Evolutionary conservation across 2,797 vertebrate species (phyloP).

Genomic region (Aeoliscus strigatus): DNA sequence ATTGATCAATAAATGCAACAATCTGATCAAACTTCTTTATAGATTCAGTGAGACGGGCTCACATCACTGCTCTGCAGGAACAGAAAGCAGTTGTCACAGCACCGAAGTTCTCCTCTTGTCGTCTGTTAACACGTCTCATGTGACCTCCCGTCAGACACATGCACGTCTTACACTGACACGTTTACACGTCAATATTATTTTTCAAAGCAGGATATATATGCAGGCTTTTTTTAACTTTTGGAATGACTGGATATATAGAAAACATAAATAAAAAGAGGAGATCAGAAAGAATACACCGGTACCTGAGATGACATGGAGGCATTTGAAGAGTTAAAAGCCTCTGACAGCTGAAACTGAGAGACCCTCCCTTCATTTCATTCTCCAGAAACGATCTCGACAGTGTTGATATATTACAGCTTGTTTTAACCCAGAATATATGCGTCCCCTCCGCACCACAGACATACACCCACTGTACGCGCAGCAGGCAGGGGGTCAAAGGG

Average conservation of each 20-base stretch:
- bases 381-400: slow-evolving; percentile 25
- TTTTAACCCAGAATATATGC: slow-evolving; percentile 14
- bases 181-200: too few species aligned
- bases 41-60: too few species aligned
- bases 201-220: too few species aligned
- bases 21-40: too few species aligned
- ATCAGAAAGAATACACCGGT: neutral
- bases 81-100: slow-evolving; percentile 11
- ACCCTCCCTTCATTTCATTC: slow-evolving; percentile 3
- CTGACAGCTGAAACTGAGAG: too few species aligned
- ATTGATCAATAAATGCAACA: too few species aligned
- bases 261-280: neutral
- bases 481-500: slow-evolving; percentile 35
- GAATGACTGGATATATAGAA: neutral
- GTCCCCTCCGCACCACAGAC: slow-evolving; percentile 15
- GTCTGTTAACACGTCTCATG: slow-evolving; percentile 8
- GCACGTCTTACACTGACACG: neutral
- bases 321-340: too few species aligned
- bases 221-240: too few species aligned
- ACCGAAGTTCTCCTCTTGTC: slow-evolving; percentile 11
- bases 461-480: slow-evolving; percentile 20
- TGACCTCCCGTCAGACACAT: neutral
- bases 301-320: neutral
- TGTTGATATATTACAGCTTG: slow-evolving; percentile 27
- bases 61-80: too few species aligned